Evolutionary conservation across 2,888 invertebrate genomes (phyloP).

Genomic region (Antheraea yamamai): DNA sequence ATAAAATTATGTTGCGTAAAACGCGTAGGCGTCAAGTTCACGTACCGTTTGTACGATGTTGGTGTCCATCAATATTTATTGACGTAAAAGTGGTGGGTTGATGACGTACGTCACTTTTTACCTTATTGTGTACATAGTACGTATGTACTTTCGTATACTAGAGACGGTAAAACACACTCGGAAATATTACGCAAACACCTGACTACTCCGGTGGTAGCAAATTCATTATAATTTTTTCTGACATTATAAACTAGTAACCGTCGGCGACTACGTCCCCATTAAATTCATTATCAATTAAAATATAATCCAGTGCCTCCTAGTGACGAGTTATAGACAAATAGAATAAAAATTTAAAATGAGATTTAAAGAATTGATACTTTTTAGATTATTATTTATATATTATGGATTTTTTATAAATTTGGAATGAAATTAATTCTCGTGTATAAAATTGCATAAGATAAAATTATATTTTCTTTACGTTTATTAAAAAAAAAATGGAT

Average conservation of each 20-base stretch:
- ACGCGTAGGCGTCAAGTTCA: not conserved
- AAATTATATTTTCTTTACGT: too few species aligned
- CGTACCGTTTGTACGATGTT: not conserved
- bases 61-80: slow-evolving; percentile 6
- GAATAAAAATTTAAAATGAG: too few species aligned
- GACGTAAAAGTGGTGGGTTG: slow-evolving; percentile 2
- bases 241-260: not conserved
- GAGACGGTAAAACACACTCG: slow-evolving; percentile 1
- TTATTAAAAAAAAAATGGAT: too few species aligned
- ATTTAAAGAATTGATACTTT: too few species aligned
- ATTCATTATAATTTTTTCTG: not conserved
- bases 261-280: too few species aligned
- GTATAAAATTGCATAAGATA: too few species aligned
- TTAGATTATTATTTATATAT: too few species aligned
- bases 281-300: too few species aligned
- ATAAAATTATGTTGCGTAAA: not conserved
- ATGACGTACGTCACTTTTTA: not conserved
- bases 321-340: too few species aligned
- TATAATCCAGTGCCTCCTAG: too few species aligned
- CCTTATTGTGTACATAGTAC: not conserved
- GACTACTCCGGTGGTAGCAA: not conserved
- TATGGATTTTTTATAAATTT: too few species aligned
- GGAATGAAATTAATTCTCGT: too few species aligned
- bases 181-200: not conserved
- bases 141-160: slow-evolving; percentile 2